These are phyloP conservation scores for Stichodactyla helianthus DNA, from an alignment of 64 coral and sea anemone genomes.

Conservation along the genomic window DNA sequence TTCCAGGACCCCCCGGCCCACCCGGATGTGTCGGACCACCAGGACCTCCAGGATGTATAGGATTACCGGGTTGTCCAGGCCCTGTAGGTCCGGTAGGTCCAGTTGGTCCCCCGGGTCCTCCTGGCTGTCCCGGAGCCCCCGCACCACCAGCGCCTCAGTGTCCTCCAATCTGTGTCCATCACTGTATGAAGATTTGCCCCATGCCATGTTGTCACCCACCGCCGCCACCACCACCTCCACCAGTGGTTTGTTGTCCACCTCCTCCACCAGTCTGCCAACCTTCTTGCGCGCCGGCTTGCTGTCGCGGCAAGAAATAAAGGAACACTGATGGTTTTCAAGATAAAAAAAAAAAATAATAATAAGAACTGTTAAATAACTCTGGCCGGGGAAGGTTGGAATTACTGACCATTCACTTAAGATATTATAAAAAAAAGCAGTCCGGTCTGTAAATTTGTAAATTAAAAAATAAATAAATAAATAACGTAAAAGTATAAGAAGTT, in stretches of 20 bases:
- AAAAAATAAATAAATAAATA: too few relatives aligned
- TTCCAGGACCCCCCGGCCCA: constrained; percentile 55
- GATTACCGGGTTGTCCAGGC: constrained; percentile 64
- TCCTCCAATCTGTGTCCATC: constrained; percentile 93
- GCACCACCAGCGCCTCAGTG: constrained; percentile 72
- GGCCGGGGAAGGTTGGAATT: too few relatives aligned
- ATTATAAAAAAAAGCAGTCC: too few relatives aligned
- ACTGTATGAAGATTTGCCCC: constrained; percentile 95
- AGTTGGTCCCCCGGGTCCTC: constrained; percentile 57
- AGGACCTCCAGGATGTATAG: constrained; percentile 65
- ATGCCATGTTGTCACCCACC: constrained; percentile 61
- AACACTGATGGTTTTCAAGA: neutral
- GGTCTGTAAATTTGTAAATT: too few relatives aligned
- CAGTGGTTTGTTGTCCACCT: constrained; percentile 63
- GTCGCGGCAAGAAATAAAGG: constrained; percentile 14
- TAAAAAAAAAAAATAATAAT: neutral
- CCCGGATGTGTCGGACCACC: constrained; percentile 44
- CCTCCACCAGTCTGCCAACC: constrained; percentile 69
- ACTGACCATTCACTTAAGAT: too few relatives aligned
- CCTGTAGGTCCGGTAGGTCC: constrained; percentile 56
- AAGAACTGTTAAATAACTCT: too few relatives aligned
- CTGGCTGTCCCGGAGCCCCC: constrained; percentile 67
- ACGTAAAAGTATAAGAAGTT: too few relatives aligned
- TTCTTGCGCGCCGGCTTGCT: constrained; percentile 62
- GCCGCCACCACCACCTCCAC: constrained; percentile 54